phyloP scores from a whole-genome alignment of 2,888 invertebrate species.

The Gisinianus flammeolus region DNA sequence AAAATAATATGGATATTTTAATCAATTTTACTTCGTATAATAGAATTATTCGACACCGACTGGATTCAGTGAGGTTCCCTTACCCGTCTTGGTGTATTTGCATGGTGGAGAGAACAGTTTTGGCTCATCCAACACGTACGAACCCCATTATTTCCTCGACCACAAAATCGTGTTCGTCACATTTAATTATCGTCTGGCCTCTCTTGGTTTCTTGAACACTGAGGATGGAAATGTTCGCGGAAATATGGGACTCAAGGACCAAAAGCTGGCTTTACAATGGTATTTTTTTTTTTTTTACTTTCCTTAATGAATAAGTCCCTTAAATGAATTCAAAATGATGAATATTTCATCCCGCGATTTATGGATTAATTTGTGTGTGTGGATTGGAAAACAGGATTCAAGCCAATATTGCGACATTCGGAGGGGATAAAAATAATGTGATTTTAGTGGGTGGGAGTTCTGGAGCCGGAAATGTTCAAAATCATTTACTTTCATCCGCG shows the following conservation, averaged over 20 bases:
- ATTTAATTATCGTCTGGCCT: neutral
- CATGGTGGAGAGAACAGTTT: neutral
- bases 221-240: neutral
- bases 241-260: constrained; percentile 3
- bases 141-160: constrained; percentile 2
- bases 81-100: neutral
- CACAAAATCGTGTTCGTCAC: neutral
- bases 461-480: neutral
- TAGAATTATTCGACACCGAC: neutral
- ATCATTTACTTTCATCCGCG: neutral
- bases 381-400: no score
- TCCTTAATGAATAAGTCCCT: no score
- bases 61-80: neutral
- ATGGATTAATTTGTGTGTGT: no score
- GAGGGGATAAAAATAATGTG: neutral
- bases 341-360: no score
- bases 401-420: neutral
- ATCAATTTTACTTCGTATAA: neutral
- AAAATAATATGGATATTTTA: neutral
- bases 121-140: constrained; percentile 4
- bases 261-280: neutral
- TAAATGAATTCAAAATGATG: no score
- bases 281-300: no score
- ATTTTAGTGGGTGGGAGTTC: neutral
- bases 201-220: constrained; percentile 5